phyloP scores from a whole-genome alignment of 1,140 invertebrate species.

The Xylocopa sonorina region DNA sequence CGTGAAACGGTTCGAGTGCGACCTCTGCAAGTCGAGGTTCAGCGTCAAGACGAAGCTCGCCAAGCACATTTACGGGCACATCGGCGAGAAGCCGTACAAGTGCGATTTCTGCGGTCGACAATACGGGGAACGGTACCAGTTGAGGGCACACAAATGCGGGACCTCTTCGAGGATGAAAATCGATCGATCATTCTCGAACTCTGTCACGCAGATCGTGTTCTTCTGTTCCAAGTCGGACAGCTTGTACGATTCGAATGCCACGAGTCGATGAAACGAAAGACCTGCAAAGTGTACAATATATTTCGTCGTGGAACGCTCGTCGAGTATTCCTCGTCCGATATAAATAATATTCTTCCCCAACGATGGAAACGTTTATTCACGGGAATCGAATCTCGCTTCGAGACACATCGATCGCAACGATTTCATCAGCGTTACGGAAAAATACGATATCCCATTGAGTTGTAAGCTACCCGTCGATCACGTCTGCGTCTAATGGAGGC shows the following conservation, averaged over 20 bases:
- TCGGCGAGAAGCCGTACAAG: slow-evolving; percentile 58
- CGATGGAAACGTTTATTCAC: too few relatives aligned
- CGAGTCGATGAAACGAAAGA: background rate
- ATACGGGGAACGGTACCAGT: slow-evolving; percentile 50
- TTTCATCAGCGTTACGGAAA: background rate
- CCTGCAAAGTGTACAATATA: too few relatives aligned
- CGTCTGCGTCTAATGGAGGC: slow-evolving; percentile 48
- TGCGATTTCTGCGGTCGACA: slow-evolving; percentile 50
- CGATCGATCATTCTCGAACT: background rate
- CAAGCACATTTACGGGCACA: slow-evolving; percentile 56
- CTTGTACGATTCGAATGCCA: background rate
- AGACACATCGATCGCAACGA: too few relatives aligned
- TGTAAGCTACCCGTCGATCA: slow-evolving; percentile 15
- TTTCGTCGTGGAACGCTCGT: too few relatives aligned
- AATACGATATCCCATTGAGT: background rate
- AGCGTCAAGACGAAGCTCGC: slow-evolving; percentile 58
- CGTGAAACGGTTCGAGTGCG: slow-evolving; percentile 60
- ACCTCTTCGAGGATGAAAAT: slow-evolving; percentile 8
- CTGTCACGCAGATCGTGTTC: slow-evolving; percentile 34
- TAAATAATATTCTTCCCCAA: too few relatives aligned
- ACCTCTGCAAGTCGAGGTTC: slow-evolving; percentile 59
- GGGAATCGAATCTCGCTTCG: too few relatives aligned
- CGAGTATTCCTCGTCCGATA: too few relatives aligned
- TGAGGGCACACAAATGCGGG: slow-evolving; percentile 47
- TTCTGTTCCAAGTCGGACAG: background rate